Conservation (phyloP, 2,888 invertebrate genomes). For the Heliconius cydno region DNA sequence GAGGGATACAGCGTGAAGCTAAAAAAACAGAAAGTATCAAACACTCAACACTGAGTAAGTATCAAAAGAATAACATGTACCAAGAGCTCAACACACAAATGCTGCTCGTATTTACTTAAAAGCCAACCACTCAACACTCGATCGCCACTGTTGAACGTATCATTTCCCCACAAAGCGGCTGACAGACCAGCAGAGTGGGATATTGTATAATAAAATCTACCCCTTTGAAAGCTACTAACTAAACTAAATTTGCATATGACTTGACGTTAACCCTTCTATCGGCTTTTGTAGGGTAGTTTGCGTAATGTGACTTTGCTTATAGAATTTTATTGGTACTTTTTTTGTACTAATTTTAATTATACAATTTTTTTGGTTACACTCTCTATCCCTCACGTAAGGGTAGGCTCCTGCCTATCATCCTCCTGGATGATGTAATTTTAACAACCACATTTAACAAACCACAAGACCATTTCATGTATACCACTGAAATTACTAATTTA, state of each 20-base stretch:
- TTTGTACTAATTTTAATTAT: not conserved
- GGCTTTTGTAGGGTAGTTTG: constrained; percentile 25
- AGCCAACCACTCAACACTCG: constrained; percentile 2
- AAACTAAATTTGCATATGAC: constrained; percentile 44
- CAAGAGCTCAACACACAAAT: not conserved
- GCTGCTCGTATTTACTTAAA: constrained; percentile 19
- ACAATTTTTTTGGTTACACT: not conserved
- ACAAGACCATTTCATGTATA: too few species aligned
- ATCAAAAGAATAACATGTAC: constrained; percentile 16
- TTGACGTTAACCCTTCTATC: constrained; percentile 39
- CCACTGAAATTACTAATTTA: too few species aligned
- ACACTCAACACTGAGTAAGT: not conserved
- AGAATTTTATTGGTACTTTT: not conserved
- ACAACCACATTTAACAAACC: too few species aligned
- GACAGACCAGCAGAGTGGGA: constrained; percentile 35
- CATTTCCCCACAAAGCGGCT: constrained; percentile 38
- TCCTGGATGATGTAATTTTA: too few species aligned
- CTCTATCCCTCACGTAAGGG: not conserved
- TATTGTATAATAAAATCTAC: constrained; percentile 42
- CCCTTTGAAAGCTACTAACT: constrained; percentile 41
- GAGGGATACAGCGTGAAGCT: not conserved
- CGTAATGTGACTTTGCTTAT: constrained; percentile 16
- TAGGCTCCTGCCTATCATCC: too few species aligned
- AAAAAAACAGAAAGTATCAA: not conserved
- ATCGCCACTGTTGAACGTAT: constrained; percentile 33